Conservation (phyloP, 2,113 vertebrate species). For the rat (Rattus norvegicus) region DNA sequence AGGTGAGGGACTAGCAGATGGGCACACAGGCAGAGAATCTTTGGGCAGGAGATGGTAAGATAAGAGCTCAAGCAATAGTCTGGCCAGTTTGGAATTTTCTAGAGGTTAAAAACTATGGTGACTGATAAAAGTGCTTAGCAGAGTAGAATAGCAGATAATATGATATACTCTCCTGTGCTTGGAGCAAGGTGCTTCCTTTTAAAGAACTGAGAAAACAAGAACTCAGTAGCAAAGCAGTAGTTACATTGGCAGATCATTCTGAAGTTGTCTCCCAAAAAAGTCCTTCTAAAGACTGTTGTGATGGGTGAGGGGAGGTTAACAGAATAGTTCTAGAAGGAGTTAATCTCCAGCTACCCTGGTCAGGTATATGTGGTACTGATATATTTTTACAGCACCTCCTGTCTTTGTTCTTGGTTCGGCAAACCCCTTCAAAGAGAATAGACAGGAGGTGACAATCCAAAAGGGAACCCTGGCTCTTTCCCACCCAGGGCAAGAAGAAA, state of each 20-base stretch:
- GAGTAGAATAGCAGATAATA: neutral
- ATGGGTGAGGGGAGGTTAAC: neutral
- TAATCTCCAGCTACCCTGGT: neutral
- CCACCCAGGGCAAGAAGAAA: conserved; percentile 38
- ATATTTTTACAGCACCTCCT: conserved; percentile 5
- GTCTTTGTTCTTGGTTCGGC: conserved; percentile 19
- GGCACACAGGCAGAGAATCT: neutral
- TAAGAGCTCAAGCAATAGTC: neutral
- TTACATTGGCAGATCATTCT: neutral
- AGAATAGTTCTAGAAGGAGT: neutral
- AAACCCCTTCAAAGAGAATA: neutral
- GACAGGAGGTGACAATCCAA: neutral
- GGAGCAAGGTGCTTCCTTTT: neutral
- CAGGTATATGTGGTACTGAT: neutral
- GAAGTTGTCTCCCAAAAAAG: neutral
- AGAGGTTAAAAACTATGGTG: neutral
- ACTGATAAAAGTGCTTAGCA: neutral
- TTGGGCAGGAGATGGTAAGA: neutral
- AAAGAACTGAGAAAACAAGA: conserved; percentile 4
- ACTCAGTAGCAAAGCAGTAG: neutral
- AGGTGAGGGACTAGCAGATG: neutral
- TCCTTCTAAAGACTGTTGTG: neutral
- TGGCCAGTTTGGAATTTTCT: conserved; percentile 40
- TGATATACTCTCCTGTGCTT: neutral
- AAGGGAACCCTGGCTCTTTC: conserved; percentile 34